Evolutionary conservation across 2,888 invertebrate species (phyloP), one percentile per base, ranked within the genome.

Genomic region (Brenthis hecate): DNA sequence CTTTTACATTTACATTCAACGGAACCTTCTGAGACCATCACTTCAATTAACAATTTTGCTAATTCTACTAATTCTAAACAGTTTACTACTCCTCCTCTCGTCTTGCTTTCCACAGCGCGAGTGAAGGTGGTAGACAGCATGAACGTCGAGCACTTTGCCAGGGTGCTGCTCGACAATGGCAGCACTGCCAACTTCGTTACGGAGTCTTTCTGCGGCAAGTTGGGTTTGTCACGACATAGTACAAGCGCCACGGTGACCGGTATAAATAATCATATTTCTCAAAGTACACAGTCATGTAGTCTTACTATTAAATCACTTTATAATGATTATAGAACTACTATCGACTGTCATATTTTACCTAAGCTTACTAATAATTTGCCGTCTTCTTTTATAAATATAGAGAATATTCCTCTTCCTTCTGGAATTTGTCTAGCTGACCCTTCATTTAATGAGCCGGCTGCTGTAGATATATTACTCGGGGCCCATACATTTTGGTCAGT

Each of bases 401-500:
- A 65, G 5, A 23, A 36, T 32, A 53, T 19, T 14, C 50, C 43
- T n/a, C 32, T 58, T 28, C 65, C 23, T 28, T 28, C 23, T 2
- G 23, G 23, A 28, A 28, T 28, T 28, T 3, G 2, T 28, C 65
- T 47, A 13, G 65, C 65, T 48, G 65, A 65, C 28, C 36, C 65
- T 13, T 32, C 56, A 11, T 65, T 65, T 56, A 50, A 48, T 13
- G 28, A 32, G 6, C 51, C 56, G 2, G 47, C 65, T 19, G 6
- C 16, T 1, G 13, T 54, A 13, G 77, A 78, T 43, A 70, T 77
- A 11, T 43, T 77, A 11, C 64, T 76, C 0, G 76, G 76, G 1
- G 74, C 73, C 1, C 74, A 76, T 6, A 23, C 75, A 8, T 78
- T 76, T 66, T 76, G 77, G 77, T 54, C 60, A 8, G 58, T 77